Evolutionary conservation across 2,113 vertebrate genomes (phyloP).

Genomic region (Ancistrus triradiatus): DNA sequence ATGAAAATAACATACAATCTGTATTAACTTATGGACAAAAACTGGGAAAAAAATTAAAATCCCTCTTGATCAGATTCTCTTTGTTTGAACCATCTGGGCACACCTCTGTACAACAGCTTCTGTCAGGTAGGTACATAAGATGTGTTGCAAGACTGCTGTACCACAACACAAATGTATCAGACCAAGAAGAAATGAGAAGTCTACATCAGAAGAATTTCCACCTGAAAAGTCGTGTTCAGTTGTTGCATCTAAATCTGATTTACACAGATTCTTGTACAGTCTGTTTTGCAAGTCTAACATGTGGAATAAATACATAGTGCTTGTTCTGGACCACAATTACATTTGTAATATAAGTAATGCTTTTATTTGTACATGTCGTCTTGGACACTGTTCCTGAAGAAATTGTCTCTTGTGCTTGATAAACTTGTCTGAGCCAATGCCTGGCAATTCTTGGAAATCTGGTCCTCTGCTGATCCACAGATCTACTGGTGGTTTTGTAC

Average conservation of each 20-base stretch:
- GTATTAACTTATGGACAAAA: constrained; percentile 3
- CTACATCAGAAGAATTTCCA: constrained; percentile 21
- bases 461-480: constrained; percentile 36
- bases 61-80: constrained; percentile 10
- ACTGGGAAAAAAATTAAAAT: constrained; percentile 1
- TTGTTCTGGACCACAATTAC: constrained; percentile 39
- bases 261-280: constrained; percentile 26
- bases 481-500: constrained; percentile 32
- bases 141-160: constrained; percentile 23
- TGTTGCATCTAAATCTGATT: constrained; percentile 34
- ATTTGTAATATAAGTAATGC: constrained; percentile 39
- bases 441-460: constrained; percentile 27
- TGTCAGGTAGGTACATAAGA: constrained; percentile 29
- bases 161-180: constrained; percentile 35
- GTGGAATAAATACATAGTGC: constrained; percentile 35
- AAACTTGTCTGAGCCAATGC: constrained; percentile 28
- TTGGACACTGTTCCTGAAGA: constrained; percentile 40
- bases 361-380: constrained; percentile 13
- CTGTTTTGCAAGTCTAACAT: constrained; percentile 22
- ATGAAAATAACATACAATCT: constrained; percentile 4
- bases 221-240: constrained; percentile 28
- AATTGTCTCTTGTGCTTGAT: constrained; percentile 51
- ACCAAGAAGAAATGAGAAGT: constrained; percentile 30
- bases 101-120: constrained; percentile 26
- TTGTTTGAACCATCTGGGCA: constrained; percentile 35